phyloP scores from a whole-genome alignment of 2,888 invertebrate genomes.

The Holacanthella duospinosa region DNA sequence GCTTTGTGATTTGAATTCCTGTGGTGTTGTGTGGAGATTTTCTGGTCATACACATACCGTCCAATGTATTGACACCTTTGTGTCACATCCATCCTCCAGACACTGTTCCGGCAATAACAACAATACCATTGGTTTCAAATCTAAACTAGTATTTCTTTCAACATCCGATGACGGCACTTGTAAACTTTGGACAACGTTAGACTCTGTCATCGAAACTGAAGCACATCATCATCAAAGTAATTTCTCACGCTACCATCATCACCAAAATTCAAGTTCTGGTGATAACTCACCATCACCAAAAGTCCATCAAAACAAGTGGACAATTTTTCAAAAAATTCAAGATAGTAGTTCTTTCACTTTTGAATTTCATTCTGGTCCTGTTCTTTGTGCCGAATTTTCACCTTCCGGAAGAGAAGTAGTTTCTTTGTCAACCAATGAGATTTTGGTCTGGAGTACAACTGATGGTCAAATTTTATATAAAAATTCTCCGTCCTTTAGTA shows the following conservation, averaged over 20 bases:
- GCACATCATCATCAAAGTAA: slow-evolving; percentile 18
- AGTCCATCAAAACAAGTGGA: slow-evolving; percentile 26
- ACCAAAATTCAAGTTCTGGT: slow-evolving; percentile 3
- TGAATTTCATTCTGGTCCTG: slow-evolving; percentile 28
- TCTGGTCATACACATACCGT: slow-evolving; percentile 45
- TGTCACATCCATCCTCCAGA: not conserved
- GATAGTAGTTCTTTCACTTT: slow-evolving; percentile 29
- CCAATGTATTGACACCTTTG: slow-evolving; percentile 44
- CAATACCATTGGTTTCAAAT: not conserved
- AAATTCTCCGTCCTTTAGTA: slow-evolving; percentile 14
- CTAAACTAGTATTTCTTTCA: slow-evolving; percentile 46
- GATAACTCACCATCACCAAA: slow-evolving; percentile 31
- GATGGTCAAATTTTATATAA: slow-evolving; percentile 27
- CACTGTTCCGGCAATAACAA: too few species aligned
- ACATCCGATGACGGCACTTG: slow-evolving; percentile 50
- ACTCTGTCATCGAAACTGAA: slow-evolving; percentile 35
- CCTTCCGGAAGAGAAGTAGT: slow-evolving; percentile 22
- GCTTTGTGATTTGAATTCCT: slow-evolving; percentile 52
- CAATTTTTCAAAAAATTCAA: slow-evolving; percentile 21
- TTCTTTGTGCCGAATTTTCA: slow-evolving; percentile 30
- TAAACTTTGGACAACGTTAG: slow-evolving; percentile 50
- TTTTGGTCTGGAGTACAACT: slow-evolving; percentile 26
- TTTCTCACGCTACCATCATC: slow-evolving; percentile 10
- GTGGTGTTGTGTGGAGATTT: slow-evolving; percentile 43
- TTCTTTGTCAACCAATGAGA: slow-evolving; percentile 30